These are phyloP conservation scores for Heptranchias perlo DNA, from an alignment of 2,113 vertebrate genomes.

Conservation along the genomic window DNA sequence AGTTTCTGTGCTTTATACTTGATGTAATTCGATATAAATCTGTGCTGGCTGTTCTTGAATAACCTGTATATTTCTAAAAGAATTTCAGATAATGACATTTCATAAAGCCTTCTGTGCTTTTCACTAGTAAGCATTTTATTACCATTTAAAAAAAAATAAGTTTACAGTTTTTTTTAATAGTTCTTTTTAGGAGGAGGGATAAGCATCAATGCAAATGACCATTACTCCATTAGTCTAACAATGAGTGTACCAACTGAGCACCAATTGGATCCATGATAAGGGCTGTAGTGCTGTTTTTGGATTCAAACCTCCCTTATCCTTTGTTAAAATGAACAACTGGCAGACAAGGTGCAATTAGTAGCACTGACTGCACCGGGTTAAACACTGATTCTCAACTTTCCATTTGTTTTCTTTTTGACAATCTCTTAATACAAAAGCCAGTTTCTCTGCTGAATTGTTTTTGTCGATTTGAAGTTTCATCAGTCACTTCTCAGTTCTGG, in stretches of 20 bases:
- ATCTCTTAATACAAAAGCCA: background rate
- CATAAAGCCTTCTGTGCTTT: background rate
- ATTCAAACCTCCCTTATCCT: background rate
- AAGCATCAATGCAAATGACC: background rate
- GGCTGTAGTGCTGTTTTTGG: no score
- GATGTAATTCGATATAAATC: no score
- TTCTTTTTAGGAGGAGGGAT: background rate
- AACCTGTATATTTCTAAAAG: background rate
- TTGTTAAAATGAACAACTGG: background rate
- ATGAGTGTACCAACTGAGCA: background rate
- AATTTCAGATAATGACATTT: background rate
- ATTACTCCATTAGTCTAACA: background rate
- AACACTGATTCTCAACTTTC: background rate
- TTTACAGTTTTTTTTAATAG: background rate
- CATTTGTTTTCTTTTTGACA: background rate
- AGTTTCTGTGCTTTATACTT: no score
- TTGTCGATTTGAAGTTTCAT: conserved; percentile 29
- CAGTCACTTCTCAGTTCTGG: conserved; percentile 7
- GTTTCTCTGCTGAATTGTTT: conserved; percentile 25
- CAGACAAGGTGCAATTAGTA: background rate
- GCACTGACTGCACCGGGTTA: background rate
- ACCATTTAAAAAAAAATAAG: background rate
- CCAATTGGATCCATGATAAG: background rate
- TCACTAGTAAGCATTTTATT: background rate
- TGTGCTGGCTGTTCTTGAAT: background rate